A percentile compares a stretch with the other conserved stretches of the same genome.
These are phyloP conservation scores for Sepiola atlantica DNA, from an alignment of 2,888 invertebrate genomes.

Conservation along the genomic window DNA sequence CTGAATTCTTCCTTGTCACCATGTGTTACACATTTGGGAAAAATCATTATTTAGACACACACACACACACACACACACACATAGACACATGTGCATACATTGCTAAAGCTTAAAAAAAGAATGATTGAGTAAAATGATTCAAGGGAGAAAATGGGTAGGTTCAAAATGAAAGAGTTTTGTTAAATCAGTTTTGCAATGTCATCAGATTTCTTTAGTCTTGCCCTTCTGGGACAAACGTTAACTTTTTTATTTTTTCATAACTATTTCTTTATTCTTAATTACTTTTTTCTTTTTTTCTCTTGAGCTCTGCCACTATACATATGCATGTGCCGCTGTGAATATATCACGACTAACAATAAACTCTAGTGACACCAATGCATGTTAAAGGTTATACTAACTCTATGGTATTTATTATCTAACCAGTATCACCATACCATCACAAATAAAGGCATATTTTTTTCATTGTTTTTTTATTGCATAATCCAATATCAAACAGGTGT, in stretches of 20 bases:
- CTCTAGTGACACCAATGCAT: too few relatives aligned
- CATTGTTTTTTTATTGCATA: too few relatives aligned
- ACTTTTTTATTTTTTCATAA: not conserved
- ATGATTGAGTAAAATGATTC: not conserved
- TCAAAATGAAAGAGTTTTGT: not conserved
- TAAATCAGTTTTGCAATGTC: slow-evolving; percentile 12
- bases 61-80: not conserved
- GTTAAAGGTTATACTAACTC: not conserved
- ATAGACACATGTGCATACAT: not conserved
- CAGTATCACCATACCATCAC: too few relatives aligned
- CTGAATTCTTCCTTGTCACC: slow-evolving; percentile 8
- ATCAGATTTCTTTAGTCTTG: not conserved
- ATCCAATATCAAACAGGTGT: too few relatives aligned
- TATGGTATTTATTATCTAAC: too few relatives aligned
- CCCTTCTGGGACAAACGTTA: not conserved
- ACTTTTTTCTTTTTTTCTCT: too few relatives aligned
- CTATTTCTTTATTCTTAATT: not conserved
- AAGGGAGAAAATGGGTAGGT: not conserved
- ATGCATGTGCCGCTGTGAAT: too few relatives aligned
- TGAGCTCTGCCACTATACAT: too few relatives aligned
- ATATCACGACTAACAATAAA: too few relatives aligned
- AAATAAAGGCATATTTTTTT: too few relatives aligned
- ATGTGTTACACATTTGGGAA: slow-evolving; percentile 32
- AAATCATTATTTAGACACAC: not conserved
- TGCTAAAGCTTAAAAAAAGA: not conserved